These are phyloP conservation scores for Colaptes auratus DNA, from an alignment of 2,113 vertebrate species.

Conservation along the genomic window DNA sequence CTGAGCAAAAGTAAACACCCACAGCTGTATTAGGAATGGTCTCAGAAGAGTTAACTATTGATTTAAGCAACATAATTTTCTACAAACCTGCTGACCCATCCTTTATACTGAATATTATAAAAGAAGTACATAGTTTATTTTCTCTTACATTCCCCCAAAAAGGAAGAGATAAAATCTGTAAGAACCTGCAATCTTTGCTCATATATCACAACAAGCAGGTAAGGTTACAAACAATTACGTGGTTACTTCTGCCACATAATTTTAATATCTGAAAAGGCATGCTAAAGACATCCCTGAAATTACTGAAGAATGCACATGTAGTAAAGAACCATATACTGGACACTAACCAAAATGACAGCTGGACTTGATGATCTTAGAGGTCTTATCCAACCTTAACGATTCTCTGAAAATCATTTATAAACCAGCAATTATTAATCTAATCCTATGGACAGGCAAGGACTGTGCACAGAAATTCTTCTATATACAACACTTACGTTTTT, in stretches of 20 bases:
- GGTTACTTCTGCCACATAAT: fast-evolving
- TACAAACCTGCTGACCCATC: background rate
- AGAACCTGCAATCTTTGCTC: background rate
- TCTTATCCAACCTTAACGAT: too few relatives aligned
- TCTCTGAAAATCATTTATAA: background rate
- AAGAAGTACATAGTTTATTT: background rate
- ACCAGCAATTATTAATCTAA: background rate
- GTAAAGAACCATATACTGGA: background rate
- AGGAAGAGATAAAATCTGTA: background rate
- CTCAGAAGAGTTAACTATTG: background rate
- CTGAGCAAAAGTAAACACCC: background rate
- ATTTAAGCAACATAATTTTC: background rate
- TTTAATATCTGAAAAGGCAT: background rate
- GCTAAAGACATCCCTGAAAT: background rate
- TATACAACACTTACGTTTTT: background rate
- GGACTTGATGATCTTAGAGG: too few relatives aligned
- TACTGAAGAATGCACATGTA: background rate
- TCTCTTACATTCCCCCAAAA: background rate
- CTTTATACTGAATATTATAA: background rate
- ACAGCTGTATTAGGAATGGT: background rate
- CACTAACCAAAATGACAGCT: background rate
- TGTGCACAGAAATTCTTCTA: background rate
- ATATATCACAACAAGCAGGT: background rate
- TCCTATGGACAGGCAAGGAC: background rate
- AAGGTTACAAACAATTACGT: background rate